Evolutionary conservation across 2,797 vertebrate species (phyloP), one percentile per base, ranked within the genome.

Genomic region (Diceros bicornis): DNA sequence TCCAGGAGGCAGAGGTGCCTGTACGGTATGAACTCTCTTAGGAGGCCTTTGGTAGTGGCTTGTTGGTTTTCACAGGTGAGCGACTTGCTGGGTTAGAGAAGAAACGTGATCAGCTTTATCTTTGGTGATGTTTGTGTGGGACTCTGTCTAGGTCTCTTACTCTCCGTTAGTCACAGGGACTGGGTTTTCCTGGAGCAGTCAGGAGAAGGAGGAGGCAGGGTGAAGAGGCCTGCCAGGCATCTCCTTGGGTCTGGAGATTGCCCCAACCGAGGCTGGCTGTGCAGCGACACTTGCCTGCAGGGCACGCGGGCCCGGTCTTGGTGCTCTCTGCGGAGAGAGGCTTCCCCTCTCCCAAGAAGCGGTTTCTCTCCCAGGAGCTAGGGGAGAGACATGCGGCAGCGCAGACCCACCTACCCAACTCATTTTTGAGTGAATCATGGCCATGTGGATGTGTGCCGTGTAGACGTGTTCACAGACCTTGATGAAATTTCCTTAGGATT

Each of bases 161-260:
- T 68, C 7, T 50, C 10, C 6, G 2, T 16, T n/a, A 21, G 44
- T 23, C 9, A 11, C 5, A 5, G 32, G 23, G 37, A 13, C 61
- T 37, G 32, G 71, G n/a, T 11, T 88, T 69, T 55, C 9, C 32
- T 21, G 55, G 61, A 32, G 21, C 66, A 32, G 21, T 34, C 4
- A 10, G 47, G 47, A 21, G 47, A n/a, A 27, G 55, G 17, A 16
- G 21, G 71, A 69, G 29, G 44, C 52, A 11, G 87, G 4, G 11
- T 47, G 41, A 12, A 74, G 20, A 2, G 0, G 68, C 29, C 68
- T 32, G 10, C 41, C 27, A 4, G 20, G 25, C 0, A 2, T 10
- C 11, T 4, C 0, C 0, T 4, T 9, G 21, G 50, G 0, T 20
- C 12, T 23, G 20, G 50, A 52, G 50, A 12, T 13, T 52, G 50